Evolutionary conservation across 2,113 vertebrate genomes (phyloP).

Genomic region (Otocyon megalotis): DNA sequence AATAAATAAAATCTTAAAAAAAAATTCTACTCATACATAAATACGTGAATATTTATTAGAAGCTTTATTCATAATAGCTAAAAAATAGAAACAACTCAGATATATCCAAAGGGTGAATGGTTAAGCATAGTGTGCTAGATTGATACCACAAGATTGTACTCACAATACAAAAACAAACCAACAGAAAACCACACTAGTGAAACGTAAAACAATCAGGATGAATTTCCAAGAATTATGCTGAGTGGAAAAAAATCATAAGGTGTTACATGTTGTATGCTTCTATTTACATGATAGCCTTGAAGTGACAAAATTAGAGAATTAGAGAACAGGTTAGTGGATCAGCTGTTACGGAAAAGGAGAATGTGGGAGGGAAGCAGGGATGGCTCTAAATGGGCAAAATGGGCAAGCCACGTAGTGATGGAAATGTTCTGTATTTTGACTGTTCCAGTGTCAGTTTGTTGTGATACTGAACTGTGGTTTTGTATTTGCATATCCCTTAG

Average conservation of each 20-base stretch:
- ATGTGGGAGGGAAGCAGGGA: background rate
- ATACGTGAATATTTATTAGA: background rate
- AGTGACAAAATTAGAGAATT: background rate
- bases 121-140: background rate
- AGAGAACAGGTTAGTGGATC: background rate
- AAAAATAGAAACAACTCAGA: background rate
- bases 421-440: background rate
- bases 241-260: background rate
- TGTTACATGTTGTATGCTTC: background rate
- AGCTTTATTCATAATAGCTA: background rate
- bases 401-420: background rate
- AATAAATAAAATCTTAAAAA: too few species aligned
- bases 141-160: background rate
- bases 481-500: background rate
- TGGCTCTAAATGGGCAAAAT: background rate
- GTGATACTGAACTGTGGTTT: background rate
- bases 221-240: background rate
- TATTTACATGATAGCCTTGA: background rate
- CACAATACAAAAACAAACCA: background rate
- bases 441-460: background rate
- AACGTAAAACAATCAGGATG: background rate
- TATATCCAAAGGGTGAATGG: background rate
- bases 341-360: background rate
- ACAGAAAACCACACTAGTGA: background rate
- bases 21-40: background rate